Evolutionary conservation across 2,113 vertebrate genomes (phyloP), one percentile per base, ranked within the genome.

Genomic region (Seriola quinqueradiata): DNA sequence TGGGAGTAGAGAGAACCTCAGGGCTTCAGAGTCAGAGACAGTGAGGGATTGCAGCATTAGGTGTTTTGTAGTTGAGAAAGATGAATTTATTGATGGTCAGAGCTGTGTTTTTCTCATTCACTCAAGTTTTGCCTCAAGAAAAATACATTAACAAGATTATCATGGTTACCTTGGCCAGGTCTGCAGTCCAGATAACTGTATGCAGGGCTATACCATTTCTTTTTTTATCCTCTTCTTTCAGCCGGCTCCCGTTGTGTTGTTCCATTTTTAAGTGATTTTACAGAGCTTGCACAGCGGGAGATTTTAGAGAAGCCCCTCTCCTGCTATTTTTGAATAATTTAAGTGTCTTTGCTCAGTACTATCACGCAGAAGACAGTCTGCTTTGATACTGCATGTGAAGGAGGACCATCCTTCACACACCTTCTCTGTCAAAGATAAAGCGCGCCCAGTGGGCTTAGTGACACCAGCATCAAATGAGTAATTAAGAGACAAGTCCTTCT

Each of bases 391-490:
- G 79, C 67, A 14, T 73, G 73, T 85, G 82, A 59, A 77, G 59
- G 8, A 38, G 65, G 60, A 72, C 83, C 85, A 74, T 85, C 81
- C 73, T 44, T 88, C 83, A 86, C 78, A 55, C 64, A 86, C 69
- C 78, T 81, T 73, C 42, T 52, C 82, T 82, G 85, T 81, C 75
- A 84, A 60, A 87, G 89, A 84, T 82, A 82, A 83, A 82, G 79
- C 70, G n/a, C 16, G n/a, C 75, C 77, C 77, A 57, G 5, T 23
- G 65, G 81, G 61, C 75, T 67, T 58, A 32, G 70, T 70, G 87
- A 89, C 89, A 89, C 72, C n/a, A 12, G 71, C 81, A 67, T 89
- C 70, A 87, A 68, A 86, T 89, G 85, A 92, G 89, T 87, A 77
- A 87, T 89, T 89, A 88, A 81, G 61, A 85, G 71, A 68, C 78